Conservation (phyloP, 2,113 vertebrate species). For the Oreocharis arfaki region DNA sequence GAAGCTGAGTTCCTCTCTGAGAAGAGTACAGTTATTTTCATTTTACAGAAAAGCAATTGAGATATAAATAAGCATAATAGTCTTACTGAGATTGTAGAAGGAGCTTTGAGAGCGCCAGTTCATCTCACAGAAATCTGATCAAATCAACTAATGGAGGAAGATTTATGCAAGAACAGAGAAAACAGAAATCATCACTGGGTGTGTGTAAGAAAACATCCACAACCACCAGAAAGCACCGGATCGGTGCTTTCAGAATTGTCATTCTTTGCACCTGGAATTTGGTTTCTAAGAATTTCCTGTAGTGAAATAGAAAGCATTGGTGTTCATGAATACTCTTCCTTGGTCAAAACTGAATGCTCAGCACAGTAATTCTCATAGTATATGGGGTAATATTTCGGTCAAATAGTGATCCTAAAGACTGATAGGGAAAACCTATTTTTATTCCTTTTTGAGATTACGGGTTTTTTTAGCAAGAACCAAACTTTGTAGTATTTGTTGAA, state of each 20-base stretch:
- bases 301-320: neutral
- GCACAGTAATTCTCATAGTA: neutral
- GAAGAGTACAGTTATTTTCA: neutral
- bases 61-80: neutral
- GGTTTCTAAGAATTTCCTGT: neutral
- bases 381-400: neutral
- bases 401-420: neutral
- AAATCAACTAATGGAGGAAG: neutral
- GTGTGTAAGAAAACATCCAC: neutral
- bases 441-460: neutral
- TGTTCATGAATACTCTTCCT: neutral
- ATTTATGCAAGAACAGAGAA: neutral
- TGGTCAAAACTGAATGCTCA: neutral
- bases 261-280: neutral
- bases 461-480: neutral
- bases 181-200: neutral
- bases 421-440: neutral
- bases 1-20: neutral
- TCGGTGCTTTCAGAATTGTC: neutral
- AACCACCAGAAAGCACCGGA: neutral
- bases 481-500: neutral
- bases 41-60: constrained; percentile 17
- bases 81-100: neutral
- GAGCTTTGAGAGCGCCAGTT: neutral
- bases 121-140: neutral